phyloP scores from a whole-genome alignment of 35 echinoderm and acorn worm species.

The Patiria miniata region DNA sequence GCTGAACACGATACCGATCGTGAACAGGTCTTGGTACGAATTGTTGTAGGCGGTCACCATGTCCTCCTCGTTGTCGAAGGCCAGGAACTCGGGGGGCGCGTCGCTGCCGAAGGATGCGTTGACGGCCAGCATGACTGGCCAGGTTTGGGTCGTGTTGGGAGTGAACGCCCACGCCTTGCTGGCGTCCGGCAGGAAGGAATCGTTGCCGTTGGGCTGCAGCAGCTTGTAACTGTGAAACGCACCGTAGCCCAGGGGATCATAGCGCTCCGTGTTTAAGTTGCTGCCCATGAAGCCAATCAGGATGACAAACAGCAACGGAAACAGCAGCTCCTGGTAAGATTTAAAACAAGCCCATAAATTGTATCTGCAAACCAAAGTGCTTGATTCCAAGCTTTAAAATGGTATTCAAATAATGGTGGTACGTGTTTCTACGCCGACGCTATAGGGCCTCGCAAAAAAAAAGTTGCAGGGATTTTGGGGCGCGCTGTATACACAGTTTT shows the following conservation, averaged over 20 bases:
- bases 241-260: neutral
- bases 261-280: neutral
- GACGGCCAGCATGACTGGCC: neutral
- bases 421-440: too few species aligned
- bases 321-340: conserved; percentile 30
- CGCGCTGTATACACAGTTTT: too few species aligned
- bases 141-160: conserved; percentile 5
- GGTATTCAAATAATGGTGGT: too few species aligned
- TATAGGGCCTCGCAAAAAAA: too few species aligned
- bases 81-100: neutral
- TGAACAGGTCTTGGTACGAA: neutral
- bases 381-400: too few species aligned
- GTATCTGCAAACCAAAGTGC: neutral
- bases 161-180: neutral
- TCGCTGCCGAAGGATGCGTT: neutral
- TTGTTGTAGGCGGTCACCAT: conserved; percentile 6
- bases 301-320: conserved; percentile 6
- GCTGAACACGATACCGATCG: conserved; percentile 31
- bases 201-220: too few species aligned
- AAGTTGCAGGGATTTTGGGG: too few species aligned
- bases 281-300: neutral
- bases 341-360: neutral
- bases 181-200: neutral
- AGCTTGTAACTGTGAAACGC: neutral
- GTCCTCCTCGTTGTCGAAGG: conserved; percentile 25